phyloP scores from a whole-genome alignment of 2,888 invertebrate species.

The Lochmaea crataegi region DNA sequence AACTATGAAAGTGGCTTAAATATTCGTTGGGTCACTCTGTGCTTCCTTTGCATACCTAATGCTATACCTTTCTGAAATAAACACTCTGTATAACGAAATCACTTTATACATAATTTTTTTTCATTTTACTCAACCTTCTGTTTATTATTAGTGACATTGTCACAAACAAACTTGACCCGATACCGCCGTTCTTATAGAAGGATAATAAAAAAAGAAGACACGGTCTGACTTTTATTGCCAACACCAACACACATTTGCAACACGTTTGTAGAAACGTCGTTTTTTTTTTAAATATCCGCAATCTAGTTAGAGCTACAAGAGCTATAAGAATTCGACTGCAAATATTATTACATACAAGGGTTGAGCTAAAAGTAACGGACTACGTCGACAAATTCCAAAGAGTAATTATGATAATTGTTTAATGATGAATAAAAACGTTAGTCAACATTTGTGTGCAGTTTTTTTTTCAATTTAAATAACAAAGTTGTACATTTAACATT shows the following conservation, averaged over 20 bases:
- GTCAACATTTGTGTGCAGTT: neutral
- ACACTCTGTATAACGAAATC: too few relatives aligned
- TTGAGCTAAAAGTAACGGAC: neutral
- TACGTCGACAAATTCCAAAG: too few relatives aligned
- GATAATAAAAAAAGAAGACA: constrained; percentile 12
- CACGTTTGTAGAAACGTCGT: neutral
- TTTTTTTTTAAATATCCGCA: constrained; percentile 9
- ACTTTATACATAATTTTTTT: too few relatives aligned
- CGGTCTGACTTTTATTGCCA: constrained; percentile 26
- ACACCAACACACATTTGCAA: constrained; percentile 29
- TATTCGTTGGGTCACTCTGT: too few relatives aligned
- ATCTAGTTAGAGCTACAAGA: neutral
- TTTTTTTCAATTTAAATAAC: neutral
- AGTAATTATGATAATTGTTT: too few relatives aligned
- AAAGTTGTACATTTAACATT: constrained; percentile 9
- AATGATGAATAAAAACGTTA: neutral
- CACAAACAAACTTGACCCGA: neutral
- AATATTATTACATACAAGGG: neutral
- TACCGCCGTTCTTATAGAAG: neutral
- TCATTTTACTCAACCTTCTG: too few relatives aligned
- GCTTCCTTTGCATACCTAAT: too few relatives aligned
- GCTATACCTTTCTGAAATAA: too few relatives aligned
- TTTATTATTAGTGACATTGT: neutral
- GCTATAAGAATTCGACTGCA: constrained; percentile 5
- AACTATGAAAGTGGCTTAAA: too few relatives aligned